Percentiles rank a stretch among this genome's conserved stretches.
Conservation (phyloP, 2,113 vertebrate species). For the Pseudorectes ferrugineus region DNA sequence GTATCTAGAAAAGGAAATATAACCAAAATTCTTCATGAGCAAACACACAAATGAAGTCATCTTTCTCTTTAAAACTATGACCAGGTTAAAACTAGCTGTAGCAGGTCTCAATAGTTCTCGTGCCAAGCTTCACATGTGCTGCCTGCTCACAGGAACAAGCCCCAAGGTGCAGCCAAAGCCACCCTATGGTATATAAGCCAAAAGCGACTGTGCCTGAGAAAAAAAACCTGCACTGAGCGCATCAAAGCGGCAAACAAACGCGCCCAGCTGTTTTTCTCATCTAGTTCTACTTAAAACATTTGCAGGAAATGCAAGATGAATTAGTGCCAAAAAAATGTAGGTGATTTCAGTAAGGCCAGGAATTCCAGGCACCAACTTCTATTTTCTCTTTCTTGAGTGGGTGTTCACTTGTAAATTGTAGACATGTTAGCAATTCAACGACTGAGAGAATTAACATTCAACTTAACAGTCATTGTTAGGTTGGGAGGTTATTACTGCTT, state of each 20-base stretch:
- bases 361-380: conserved; percentile 35
- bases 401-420: conserved; percentile 72
- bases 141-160: background rate
- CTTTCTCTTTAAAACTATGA: background rate
- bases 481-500: conserved; percentile 50
- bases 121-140: background rate
- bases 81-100: background rate
- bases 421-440: conserved; percentile 68
- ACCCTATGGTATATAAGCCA: background rate
- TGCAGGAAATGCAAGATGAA: conserved; percentile 24
- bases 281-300: conserved; percentile 19
- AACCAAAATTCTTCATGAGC: background rate
- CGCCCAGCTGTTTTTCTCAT: background rate
- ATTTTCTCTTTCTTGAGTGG: conserved; percentile 60
- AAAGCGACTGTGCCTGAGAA: background rate
- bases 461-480: conserved; percentile 51
- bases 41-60: background rate
- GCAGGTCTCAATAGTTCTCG: background rate
- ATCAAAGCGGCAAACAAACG: background rate
- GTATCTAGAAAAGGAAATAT: conserved; percentile 41
- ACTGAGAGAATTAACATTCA: conserved; percentile 74
- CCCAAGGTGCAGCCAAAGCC: background rate
- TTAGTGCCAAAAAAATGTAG: background rate
- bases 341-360: conserved; percentile 38
- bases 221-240: background rate